Conservation (phyloP, 1,140 invertebrate species). For the Hypsibius dujardini region DNA sequence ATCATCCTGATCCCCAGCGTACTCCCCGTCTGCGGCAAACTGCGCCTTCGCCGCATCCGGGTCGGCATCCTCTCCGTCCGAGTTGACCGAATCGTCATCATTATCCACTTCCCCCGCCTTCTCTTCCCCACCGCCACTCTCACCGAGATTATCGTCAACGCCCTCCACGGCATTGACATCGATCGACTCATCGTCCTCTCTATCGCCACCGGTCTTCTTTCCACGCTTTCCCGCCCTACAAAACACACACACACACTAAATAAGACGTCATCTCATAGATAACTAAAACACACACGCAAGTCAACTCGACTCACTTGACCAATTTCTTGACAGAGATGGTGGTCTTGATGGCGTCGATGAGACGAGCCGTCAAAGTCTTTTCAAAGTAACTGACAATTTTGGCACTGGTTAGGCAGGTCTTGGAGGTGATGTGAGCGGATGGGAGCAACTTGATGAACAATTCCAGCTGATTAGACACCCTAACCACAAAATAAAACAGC, state of each 20-base stretch:
- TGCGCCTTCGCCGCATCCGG: slow-evolving; percentile 35
- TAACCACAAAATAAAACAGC: not conserved
- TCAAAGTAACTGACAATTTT: slow-evolving; percentile 1
- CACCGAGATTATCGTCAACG: slow-evolving; percentile 27
- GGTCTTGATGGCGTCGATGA: not conserved
- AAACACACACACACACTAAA: too few species aligned
- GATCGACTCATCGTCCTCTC: slow-evolving; percentile 19
- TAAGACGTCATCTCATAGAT: too few species aligned
- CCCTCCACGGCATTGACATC: slow-evolving; percentile 29
- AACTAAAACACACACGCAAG: too few species aligned
- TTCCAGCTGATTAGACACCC: not conserved
- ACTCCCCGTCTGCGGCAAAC: slow-evolving; percentile 24
- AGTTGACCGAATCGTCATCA: slow-evolving; percentile 39
- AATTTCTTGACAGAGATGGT: not conserved
- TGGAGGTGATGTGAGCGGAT: not conserved
- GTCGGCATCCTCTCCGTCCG: slow-evolving; percentile 41
- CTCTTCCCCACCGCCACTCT: slow-evolving; percentile 32
- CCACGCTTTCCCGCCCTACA: not conserved
- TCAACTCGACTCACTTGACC: not conserved
- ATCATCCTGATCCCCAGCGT: slow-evolving; percentile 36
- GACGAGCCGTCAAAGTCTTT: not conserved
- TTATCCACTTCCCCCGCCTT: slow-evolving; percentile 31
- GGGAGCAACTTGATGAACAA: not conserved
- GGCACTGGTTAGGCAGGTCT: slow-evolving; percentile 13
- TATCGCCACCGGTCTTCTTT: slow-evolving; percentile 21